Evolutionary conservation across 2,797 vertebrate species (phyloP).

Genomic region (Pelodytes ibericus): DNA sequence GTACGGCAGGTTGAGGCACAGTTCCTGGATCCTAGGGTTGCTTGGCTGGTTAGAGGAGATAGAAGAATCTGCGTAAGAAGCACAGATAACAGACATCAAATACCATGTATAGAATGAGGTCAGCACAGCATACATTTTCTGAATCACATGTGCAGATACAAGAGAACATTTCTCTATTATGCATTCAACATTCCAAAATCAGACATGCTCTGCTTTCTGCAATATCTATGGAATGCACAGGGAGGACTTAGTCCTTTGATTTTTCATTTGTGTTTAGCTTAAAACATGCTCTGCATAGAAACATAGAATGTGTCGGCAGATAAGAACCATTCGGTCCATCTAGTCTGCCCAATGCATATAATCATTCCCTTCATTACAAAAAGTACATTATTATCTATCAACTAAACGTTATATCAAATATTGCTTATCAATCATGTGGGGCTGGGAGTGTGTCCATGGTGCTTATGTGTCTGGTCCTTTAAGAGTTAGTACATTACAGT

Average conservation of each 20-base stretch:
- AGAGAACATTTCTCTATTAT: not conserved
- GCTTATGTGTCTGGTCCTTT: too few species aligned
- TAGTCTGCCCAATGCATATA: too few species aligned
- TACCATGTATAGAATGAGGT: not conserved
- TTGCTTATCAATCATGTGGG: too few species aligned
- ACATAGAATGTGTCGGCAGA: too few species aligned
- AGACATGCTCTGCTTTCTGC: not conserved
- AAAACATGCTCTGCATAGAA: not conserved
- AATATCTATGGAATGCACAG: conserved; percentile 16
- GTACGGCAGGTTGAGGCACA: too few species aligned
- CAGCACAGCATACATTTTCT: not conserved
- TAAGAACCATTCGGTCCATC: too few species aligned
- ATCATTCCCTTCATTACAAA: not conserved
- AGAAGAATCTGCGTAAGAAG: too few species aligned
- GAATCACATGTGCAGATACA: not conserved
- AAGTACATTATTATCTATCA: not conserved
- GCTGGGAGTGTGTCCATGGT: too few species aligned
- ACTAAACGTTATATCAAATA: too few species aligned
- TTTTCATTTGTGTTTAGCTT: not conserved
- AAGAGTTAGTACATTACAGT: too few species aligned
- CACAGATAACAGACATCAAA: not conserved
- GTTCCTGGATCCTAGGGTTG: too few species aligned
- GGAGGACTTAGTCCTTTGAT: conserved; percentile 4
- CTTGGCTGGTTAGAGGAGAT: too few species aligned
- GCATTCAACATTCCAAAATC: not conserved